Evolutionary conservation across 2,797 vertebrate genomes (phyloP).

Genomic region (Sciurus vulgaris): DNA sequence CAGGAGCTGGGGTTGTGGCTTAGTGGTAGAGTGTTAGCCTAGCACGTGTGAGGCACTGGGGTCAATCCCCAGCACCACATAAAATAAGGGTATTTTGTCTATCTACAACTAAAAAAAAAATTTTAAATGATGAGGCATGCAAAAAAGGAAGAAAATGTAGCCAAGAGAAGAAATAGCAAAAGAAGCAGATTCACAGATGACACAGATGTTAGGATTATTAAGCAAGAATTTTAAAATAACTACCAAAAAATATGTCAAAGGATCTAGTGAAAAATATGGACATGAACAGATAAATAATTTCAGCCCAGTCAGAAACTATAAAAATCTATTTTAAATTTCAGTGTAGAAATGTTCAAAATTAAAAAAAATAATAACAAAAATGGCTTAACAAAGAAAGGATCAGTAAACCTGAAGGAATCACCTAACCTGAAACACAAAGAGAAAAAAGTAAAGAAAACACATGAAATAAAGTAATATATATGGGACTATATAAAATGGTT

Average conservation of each 20-base stretch:
- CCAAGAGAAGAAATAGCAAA: conserved; percentile 53
- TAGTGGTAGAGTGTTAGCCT: too few species aligned
- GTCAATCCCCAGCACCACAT: too few species aligned
- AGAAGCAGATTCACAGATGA: conserved; percentile 21
- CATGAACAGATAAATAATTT: conserved; percentile 4
- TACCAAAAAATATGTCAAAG: background rate
- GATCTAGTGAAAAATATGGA: conserved; percentile 7
- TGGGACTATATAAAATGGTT: background rate
- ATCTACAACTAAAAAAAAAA: too few species aligned
- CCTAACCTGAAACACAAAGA: conserved; percentile 45
- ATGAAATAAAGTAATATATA: background rate
- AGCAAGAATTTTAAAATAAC: conserved; percentile 31
- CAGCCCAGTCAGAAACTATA: background rate
- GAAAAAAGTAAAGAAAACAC: background rate
- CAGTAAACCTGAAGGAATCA: conserved; percentile 41
- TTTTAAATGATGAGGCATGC: background rate
- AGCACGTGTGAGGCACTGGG: too few species aligned
- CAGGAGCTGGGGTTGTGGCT: too few species aligned
- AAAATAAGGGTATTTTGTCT: too few species aligned
- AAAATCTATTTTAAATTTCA: background rate
- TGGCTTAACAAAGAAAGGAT: background rate
- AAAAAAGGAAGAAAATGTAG: conserved; percentile 23
- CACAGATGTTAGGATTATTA: background rate
- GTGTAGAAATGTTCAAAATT: conserved; percentile 9
- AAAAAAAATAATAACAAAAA: conserved; percentile 9